A percentile compares a stretch with the other conserved stretches of the same genome.
Evolutionary conservation across 64 coral and sea anemone genomes (phyloP).

Genomic region (Pocillopora damicornis): DNA sequence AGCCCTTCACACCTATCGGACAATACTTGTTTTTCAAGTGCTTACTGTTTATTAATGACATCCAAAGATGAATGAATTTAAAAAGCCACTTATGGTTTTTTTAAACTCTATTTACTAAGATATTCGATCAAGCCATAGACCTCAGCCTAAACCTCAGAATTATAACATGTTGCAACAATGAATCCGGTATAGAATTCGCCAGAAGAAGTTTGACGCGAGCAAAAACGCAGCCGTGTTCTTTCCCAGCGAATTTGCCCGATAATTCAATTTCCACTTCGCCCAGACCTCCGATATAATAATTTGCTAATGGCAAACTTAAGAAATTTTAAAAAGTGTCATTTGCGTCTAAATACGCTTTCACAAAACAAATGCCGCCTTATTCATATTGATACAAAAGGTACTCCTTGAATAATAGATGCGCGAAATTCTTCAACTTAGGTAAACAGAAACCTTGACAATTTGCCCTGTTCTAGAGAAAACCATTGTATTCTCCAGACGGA

Average conservation of each 20-base stretch:
- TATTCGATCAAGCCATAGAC: neutral
- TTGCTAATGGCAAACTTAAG: constrained; percentile 19
- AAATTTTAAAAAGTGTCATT: constrained; percentile 5
- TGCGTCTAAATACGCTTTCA: constrained; percentile 11
- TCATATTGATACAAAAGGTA: constrained; percentile 40
- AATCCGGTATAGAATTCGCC: neutral
- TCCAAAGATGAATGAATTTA: neutral
- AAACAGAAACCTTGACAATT: constrained; percentile 49
- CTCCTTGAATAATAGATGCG: constrained; percentile 40
- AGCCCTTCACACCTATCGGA: neutral
- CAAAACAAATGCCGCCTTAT: constrained; percentile 30
- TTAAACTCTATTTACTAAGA: neutral
- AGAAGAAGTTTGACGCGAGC: neutral
- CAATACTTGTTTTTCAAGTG: neutral
- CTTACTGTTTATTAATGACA: constrained; percentile 17
- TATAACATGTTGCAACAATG: neutral
- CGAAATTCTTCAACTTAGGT: constrained; percentile 43
- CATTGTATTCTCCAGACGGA: neutral
- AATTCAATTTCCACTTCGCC: constrained; percentile 21
- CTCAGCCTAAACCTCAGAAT: constrained; percentile 2
- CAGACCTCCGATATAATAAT: neutral
- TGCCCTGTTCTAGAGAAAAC: neutral
- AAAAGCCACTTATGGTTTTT: neutral
- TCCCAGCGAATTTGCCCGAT: neutral
- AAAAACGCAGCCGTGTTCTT: neutral